A percentile compares a stretch with the other conserved stretches of the same genome.
Conservation (phyloP, 1,140 invertebrate species). For the Drosophila sp. region DNA sequence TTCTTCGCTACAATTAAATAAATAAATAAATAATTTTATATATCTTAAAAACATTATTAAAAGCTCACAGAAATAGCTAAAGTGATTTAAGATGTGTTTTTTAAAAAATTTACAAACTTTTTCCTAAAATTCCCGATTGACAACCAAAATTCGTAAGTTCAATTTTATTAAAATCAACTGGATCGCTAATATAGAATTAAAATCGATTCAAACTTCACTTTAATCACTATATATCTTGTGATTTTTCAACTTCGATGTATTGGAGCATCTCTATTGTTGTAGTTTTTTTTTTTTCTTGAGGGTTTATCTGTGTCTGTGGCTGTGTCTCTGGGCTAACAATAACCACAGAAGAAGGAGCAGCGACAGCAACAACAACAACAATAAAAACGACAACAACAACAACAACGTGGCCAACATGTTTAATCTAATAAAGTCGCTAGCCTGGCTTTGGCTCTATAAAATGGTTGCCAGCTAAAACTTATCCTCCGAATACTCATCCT, state of each 20-base stretch:
- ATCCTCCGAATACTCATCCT: constrained; percentile 2
- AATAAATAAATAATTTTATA: too few species aligned
- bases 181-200: too few species aligned
- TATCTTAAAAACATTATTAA: too few species aligned
- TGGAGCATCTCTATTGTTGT: constrained; percentile 7
- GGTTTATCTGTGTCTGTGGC: constrained; percentile 17
- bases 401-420: constrained; percentile 71
- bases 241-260: not conserved
- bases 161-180: too few species aligned
- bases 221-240: too few species aligned
- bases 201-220: too few species aligned
- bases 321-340: constrained; percentile 19
- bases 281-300: not conserved
- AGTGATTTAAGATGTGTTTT: too few species aligned
- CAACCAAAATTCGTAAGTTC: too few species aligned
- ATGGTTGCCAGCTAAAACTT: constrained; percentile 42
- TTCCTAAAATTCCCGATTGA: too few species aligned
- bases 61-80: too few species aligned
- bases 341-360: not conserved
- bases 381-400: not conserved
- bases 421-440: constrained; percentile 78
- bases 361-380: not conserved
- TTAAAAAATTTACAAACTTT: too few species aligned
- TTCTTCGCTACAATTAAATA: too few species aligned
- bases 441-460: constrained; percentile 60